Conservation (phyloP, 2,888 invertebrate genomes). For the Lottia scabra region DNA sequence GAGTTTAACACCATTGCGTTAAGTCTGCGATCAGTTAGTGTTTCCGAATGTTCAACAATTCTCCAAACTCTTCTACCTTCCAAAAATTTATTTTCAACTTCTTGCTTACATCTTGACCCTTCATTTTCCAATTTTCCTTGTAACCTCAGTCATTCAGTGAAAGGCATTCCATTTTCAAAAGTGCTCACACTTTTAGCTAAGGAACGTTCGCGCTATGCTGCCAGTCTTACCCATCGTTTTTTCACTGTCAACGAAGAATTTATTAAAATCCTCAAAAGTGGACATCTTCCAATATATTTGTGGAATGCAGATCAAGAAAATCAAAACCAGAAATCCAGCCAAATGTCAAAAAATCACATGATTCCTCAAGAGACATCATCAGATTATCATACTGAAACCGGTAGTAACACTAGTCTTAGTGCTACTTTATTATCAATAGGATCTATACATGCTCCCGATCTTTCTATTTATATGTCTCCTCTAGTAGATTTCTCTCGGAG, state of each 20-base stretch:
- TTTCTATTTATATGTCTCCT: conserved; percentile 57
- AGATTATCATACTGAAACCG: conserved; percentile 56
- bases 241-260: conserved; percentile 62
- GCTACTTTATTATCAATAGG: conserved; percentile 58
- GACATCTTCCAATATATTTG: conserved; percentile 48
- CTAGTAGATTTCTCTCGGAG: conserved; percentile 58
- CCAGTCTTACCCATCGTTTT: conserved; percentile 61
- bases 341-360: conserved; percentile 22
- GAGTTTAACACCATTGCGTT: conserved; percentile 65
- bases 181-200: conserved; percentile 61
- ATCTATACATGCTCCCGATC: conserved; percentile 58
- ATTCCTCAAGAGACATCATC: conserved; percentile 51
- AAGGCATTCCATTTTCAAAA: conserved; percentile 58
- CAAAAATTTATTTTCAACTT: neutral
- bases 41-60: conserved; percentile 5
- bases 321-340: conserved; percentile 3
- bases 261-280: conserved; percentile 46
- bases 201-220: conserved; percentile 64
- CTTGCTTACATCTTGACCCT: conserved; percentile 27
- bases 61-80: conserved; percentile 11
- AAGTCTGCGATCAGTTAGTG: conserved; percentile 33
- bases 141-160: conserved; percentile 43
- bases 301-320: conserved; percentile 51
- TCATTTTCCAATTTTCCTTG: conserved; percentile 35
- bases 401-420: conserved; percentile 56